Evolutionary conservation across 2,113 vertebrate genomes (phyloP), one percentile per base, ranked within the genome.

Genomic region (Corythaeola cristata): DNA sequence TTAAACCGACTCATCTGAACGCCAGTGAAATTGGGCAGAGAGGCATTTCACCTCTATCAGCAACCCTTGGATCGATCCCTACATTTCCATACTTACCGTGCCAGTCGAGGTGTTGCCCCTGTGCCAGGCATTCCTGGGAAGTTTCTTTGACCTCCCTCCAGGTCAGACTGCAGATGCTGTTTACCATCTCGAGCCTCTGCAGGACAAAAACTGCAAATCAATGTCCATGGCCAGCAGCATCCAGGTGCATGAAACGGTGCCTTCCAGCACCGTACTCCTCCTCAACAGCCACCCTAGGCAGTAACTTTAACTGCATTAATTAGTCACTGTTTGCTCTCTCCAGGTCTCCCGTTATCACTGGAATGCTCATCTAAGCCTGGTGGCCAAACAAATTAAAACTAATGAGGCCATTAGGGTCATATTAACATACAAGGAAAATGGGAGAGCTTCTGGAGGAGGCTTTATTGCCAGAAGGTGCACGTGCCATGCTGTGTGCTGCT

Each of bases 361-460:
- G 93, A 96, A 74, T 89, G 50, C 95, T 96, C 94, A 88, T 93
- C 92, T 94, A 82, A 96, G 93, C 89, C 92, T 59, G 63, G 79
- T 95, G 90, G 94, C 96, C 93, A 97, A 95, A 96, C 95, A 97
- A 97, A 97, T 97, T 97, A 97, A 95, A 95, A 60, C 89, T 97
- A 97, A 97, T 97, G 96, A 97, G 97, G 91, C 82, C 95, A 89
- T 96, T 96, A 75, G 93, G 96, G 96, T 97, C 92, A 72, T 21
- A 73, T 91, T 82, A 93, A 79, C 86, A 91, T 1, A 50, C 49
- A 62, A 45, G 72, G 53, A 60, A 56, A 89, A 79, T 8, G 37
- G 89, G 90, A 95, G 85, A 90, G 81, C 72, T 97, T 92, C 85
- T 0, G 47, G 73, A 79, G 62, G 72, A 84, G 72, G n/a, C 14